These are phyloP conservation scores for Parnassius mnemosyne DNA, from an alignment of 2,888 invertebrate genomes.

Conservation along the genomic window DNA sequence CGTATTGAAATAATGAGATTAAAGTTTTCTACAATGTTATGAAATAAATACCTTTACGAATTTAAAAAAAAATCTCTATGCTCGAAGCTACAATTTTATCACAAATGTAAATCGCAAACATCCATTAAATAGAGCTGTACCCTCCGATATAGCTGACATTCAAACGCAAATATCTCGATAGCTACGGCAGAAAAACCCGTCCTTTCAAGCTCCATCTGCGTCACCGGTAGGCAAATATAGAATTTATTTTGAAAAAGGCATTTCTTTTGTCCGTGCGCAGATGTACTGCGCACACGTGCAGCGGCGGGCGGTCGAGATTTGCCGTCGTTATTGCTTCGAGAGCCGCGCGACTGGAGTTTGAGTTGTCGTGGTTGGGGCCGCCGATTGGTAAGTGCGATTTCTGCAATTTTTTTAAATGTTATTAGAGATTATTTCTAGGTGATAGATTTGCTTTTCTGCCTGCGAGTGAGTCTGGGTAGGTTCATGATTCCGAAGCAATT, in stretches of 20 bases:
- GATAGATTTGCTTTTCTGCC: no score
- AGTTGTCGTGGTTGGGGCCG: neutral
- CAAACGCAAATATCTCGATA: conserved; percentile 9
- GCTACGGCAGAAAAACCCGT: conserved; percentile 6
- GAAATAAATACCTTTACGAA: no score
- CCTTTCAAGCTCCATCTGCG: conserved; percentile 10
- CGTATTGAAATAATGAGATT: no score
- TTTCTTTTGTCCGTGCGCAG: conserved; percentile 40
- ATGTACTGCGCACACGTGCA: conserved; percentile 34
- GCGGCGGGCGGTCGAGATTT: conserved; percentile 9
- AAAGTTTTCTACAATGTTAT: no score
- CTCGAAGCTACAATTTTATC: neutral
- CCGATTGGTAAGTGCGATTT: conserved; percentile 18
- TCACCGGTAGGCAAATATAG: conserved; percentile 31
- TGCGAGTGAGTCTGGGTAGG: no score
- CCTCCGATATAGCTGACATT: conserved; percentile 4
- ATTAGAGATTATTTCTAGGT: no score
- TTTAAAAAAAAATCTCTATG: no score
- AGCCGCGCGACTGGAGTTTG: neutral
- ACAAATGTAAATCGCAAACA: conserved; percentile 5
- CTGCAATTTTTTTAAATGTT: neutral
- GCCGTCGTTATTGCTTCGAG: conserved; percentile 4
- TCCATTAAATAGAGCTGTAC: conserved; percentile 13
- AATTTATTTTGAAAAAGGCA: conserved; percentile 36
- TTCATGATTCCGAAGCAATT: no score